Base-by-base conservation (phyloP, 2,113 vertebrate genomes). In the Toxostoma redivivum region DNA sequence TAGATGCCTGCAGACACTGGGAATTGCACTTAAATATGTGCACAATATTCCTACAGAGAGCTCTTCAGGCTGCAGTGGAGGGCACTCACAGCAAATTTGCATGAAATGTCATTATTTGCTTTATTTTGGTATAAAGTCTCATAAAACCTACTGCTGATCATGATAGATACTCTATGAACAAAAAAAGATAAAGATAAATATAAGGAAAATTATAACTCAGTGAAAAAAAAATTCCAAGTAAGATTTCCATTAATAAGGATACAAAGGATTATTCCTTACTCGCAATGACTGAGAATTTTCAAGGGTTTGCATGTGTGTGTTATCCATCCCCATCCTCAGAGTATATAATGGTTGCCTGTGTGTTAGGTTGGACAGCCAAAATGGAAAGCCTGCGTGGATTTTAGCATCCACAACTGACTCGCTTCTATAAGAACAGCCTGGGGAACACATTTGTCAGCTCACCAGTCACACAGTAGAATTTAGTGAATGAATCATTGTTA, bases 391-490 rank as follows among this genome's bases (percentile, higher is more conserved):
- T 66, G 35, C 2, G 3, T 15, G 42, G 48, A 67, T 66, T 88
- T 57, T 16, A 74, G 81, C 71, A 81, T 56, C 78, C 51, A 37
- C 45, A 86, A 51, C 58, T 9, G 12, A 54, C 57, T 76, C 0
- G 2, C 47, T 61, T 74, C 81, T 48, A 0, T 16, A 70, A 82
- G 90, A 70, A 53, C 81, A 95, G 93, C 70, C 90, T 62, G 87
- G 67, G 87, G 91, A 95, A 48, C 42, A n/a, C 35, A 80, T 87
- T 47, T 93, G 84, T 90, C 88, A 95, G 69, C 57, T 95, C 92
- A 31, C 62, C 35, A 90, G 71, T 83, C 92, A 92, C 74, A 83
- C 38, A 95, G 57, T 88, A 56, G 70, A 87, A 50, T 48, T 71
- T 9, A 2, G 27, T 77, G 81, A 91, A 91, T 92, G 96, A 95